Evolutionary conservation across 2,888 invertebrate species (phyloP), one percentile per base, ranked within the genome.

Genomic region (Amiota communis): DNA sequence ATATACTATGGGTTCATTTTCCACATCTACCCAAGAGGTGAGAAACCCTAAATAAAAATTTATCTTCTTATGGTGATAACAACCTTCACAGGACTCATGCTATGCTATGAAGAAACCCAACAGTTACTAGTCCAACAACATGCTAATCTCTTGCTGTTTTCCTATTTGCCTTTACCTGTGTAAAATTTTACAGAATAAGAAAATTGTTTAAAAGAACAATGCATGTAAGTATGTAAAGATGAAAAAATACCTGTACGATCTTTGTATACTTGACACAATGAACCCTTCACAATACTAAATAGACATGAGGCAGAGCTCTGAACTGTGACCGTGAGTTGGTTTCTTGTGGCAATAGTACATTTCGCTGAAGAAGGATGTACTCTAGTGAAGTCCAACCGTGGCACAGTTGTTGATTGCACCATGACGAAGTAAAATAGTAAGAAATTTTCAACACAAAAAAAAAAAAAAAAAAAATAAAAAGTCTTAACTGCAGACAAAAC

Each of bases 241-340:
- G 46, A 57, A n/a, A 46, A 59, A 71, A 71, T 83, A 83, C 85
- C 85, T 83, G 83, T 85, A 46, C 79, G 85, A 75, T 85, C 84
- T 78, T 84, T 82, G 72, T 83, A 85, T 75, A 83, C 83, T 70
- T 83, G 84, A 76, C 76, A 84, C 4, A 85, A 77, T 69, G 80
- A 75, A 13, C 80, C 78, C 75, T 83, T 80, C 48, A 80, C 76
- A 20, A 71, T 72, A 67, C 17, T 75, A 71, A 13, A 73, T 74
- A 70, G 80, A 82, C 12, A 80, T 78, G 78, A 76, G 56, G 78
- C 78, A 63, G 80, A 72, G 36, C 77, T 76, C 53, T 77, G 82
- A 73, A 84, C 83, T 78, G 81, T 79, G 71, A 85, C 83, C 67
- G 77, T 59, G 20, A 74, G 71, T 81, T 73, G 23, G 63, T 74